A percentile compares a stretch with the other conserved stretches of the same genome.
phyloP scores from a whole-genome alignment of 2,797 vertebrate genomes.

The Neosilurus hyrtlii region DNA sequence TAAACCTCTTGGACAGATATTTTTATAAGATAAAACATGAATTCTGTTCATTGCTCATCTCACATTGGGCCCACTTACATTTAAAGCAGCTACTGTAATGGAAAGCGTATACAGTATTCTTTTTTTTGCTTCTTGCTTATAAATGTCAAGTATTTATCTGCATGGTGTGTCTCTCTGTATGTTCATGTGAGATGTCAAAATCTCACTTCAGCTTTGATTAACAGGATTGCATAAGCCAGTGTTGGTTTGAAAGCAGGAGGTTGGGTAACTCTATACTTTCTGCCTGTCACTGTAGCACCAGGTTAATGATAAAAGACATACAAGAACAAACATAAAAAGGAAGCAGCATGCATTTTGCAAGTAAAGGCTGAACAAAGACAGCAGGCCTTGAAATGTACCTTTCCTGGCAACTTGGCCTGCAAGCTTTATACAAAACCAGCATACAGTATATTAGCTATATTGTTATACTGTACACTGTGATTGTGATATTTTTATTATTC shows the following conservation, averaged over 20 bases:
- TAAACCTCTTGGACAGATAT: not conserved
- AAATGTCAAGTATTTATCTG: not conserved
- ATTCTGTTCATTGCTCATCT: not conserved
- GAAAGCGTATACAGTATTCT: not conserved
- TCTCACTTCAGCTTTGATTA: not conserved
- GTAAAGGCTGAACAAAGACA: conserved; percentile 6
- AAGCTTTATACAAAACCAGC: not conserved
- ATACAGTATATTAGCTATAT: not conserved
- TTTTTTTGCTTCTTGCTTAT: not conserved
- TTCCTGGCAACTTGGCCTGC: not conserved
- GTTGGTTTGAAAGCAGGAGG: conserved; percentile 24
- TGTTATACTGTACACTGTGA: not conserved
- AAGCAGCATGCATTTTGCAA: conserved; percentile 28
- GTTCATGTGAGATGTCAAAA: not conserved
- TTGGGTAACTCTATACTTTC: conserved; percentile 32
- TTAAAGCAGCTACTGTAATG: not conserved
- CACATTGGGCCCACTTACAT: not conserved
- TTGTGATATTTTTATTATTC: not conserved
- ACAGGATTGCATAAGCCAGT: conserved; percentile 37
- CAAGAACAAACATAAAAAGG: not conserved
- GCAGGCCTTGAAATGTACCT: not conserved
- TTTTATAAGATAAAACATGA: not conserved
- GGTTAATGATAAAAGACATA: not conserved
- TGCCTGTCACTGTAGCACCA: conserved; percentile 38
- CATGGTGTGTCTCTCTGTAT: not conserved